These are phyloP conservation scores for Lichenostomus cassidix DNA, from an alignment of 2,113 vertebrate species.

Conservation along the genomic window DNA sequence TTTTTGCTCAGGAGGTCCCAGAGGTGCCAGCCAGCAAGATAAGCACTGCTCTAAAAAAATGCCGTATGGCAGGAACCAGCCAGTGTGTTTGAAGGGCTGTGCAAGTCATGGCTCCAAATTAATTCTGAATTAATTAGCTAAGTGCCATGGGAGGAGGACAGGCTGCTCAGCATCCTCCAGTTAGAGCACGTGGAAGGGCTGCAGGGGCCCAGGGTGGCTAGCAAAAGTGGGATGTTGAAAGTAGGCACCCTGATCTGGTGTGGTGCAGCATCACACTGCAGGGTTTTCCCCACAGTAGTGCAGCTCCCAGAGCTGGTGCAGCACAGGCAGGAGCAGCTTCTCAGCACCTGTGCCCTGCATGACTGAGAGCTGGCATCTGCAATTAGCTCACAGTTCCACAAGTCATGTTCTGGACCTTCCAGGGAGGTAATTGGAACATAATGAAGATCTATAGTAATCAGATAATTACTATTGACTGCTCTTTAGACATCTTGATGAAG, in stretches of 20 bases:
- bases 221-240: background rate
- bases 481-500: constrained; percentile 74
- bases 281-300: background rate
- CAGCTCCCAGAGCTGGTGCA: background rate
- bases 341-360: accelerated
- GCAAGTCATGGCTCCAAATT: background rate
- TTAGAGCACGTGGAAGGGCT: background rate
- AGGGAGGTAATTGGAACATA: constrained; percentile 71
- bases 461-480: constrained; percentile 79
- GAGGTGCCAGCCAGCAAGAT: background rate
- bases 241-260: background rate
- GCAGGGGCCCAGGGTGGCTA: background rate
- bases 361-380: background rate
- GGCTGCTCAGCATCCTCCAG: background rate
- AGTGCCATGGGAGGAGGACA: accelerated
- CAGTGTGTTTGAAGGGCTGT: background rate
- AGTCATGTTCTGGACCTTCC: constrained; percentile 63
- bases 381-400: constrained; percentile 45
- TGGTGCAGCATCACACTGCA: accelerated
- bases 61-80: background rate
- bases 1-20: background rate
- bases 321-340: accelerated
- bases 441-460: constrained; percentile 80
- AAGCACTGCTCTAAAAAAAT: background rate
- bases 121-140: background rate